These are phyloP conservation scores for Allygus modestus DNA, from an alignment of 2,888 invertebrate genomes.

Conservation along the genomic window DNA sequence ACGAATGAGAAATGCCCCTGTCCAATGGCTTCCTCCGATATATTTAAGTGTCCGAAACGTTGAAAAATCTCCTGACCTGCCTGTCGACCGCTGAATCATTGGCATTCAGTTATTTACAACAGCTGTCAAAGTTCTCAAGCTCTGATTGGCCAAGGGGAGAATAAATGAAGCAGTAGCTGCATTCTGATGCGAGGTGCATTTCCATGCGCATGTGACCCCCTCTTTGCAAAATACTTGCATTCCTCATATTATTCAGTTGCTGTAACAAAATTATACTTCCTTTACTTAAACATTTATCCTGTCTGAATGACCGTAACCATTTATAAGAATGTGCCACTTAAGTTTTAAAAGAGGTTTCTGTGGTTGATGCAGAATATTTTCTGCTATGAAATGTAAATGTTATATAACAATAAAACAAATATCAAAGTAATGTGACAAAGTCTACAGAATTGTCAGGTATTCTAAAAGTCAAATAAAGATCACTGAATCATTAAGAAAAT, in stretches of 20 bases:
- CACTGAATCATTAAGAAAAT: too few species aligned
- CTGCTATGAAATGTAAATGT: too few species aligned
- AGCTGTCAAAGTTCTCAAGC: conserved; percentile 32
- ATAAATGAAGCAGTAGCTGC: conserved; percentile 36
- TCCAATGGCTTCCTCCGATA: conserved; percentile 13
- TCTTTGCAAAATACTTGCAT: background rate
- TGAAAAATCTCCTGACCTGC: conserved; percentile 36
- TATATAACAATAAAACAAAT: too few species aligned
- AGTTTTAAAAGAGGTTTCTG: too few species aligned
- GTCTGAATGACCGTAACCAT: background rate
- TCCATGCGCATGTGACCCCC: conserved; percentile 38
- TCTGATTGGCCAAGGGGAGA: conserved; percentile 19
- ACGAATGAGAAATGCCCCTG: background rate
- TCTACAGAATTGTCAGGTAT: too few species aligned
- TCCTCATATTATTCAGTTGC: conserved; percentile 7
- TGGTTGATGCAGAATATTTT: too few species aligned
- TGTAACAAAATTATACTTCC: conserved; percentile 18
- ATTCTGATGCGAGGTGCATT: conserved; percentile 51
- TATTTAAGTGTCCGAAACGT: conserved; percentile 18
- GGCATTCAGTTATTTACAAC: conserved; percentile 39
- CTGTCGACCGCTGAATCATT: conserved; percentile 27
- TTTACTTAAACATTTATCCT: conserved; percentile 1
- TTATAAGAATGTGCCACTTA: too few species aligned
- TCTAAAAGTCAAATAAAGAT: too few species aligned
- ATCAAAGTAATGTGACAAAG: too few species aligned